Evolutionary conservation across 2,888 invertebrate species (phyloP).

Genomic region (Marasmarcha lunaedactyla): DNA sequence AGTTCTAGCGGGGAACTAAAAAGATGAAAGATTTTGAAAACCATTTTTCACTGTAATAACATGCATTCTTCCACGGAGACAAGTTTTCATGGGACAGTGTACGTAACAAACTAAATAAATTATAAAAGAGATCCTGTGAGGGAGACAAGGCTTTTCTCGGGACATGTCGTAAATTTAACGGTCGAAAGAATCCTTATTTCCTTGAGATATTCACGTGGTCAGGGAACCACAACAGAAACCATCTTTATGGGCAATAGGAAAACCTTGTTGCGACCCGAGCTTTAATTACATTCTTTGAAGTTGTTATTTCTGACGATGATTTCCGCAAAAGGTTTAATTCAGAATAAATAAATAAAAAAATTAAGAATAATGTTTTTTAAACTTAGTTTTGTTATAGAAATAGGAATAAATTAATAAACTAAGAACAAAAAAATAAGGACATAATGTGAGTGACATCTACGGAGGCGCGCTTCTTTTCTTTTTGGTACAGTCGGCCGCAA

Average conservation of each 20-base stretch:
- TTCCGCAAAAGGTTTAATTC: too few species aligned
- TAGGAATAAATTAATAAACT: too few species aligned
- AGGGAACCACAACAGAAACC: conserved; percentile 44
- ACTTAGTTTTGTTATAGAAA: too few species aligned
- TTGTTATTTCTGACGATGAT: too few species aligned
- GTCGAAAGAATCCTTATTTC: conserved; percentile 61
- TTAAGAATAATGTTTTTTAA: too few species aligned
- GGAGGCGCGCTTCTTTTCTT: too few species aligned
- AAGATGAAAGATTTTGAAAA: conserved; percentile 4
- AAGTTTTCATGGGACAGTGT: conserved; percentile 38
- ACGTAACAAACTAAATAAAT: conserved; percentile 64
- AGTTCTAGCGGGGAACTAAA: too few species aligned
- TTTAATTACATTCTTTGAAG: too few species aligned
- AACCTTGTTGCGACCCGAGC: conserved; percentile 11
- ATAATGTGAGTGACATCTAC: too few species aligned
- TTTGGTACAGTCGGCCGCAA: too few species aligned
- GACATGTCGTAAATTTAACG: conserved; percentile 69
- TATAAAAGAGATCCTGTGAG: conserved; percentile 56
- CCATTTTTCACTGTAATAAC: conserved; percentile 11
- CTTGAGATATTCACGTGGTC: conserved; percentile 52
- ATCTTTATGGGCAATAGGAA: conserved; percentile 49
- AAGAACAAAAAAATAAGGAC: too few species aligned
- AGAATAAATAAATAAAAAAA: too few species aligned
- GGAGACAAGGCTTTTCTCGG: conserved; percentile 54
- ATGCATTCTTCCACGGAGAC: conserved; percentile 6